phyloP scores from a whole-genome alignment of 2,113 vertebrate genomes.

The Galemys pyrenaicus region DNA sequence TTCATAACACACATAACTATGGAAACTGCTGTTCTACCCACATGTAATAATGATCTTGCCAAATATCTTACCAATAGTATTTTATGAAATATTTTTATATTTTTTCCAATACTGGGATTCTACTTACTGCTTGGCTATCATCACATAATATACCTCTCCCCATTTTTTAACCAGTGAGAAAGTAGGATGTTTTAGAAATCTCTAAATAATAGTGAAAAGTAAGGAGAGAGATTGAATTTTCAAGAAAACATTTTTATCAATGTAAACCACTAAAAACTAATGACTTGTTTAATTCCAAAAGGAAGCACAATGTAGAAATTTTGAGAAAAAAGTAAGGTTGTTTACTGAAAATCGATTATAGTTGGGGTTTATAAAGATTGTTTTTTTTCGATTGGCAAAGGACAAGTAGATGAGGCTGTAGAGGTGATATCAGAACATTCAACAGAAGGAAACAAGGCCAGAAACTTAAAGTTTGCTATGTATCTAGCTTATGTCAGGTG shows the following conservation, averaged over 20 bases:
- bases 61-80: conserved; percentile 77
- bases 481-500: not conserved
- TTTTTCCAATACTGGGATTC: conserved; percentile 65
- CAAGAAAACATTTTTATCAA: conserved; percentile 28
- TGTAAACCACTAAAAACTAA: not conserved
- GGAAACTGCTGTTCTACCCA: conserved; percentile 77
- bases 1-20: conserved; percentile 78
- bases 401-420: not conserved
- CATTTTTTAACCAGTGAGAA: accelerated
- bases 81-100: conserved; percentile 71
- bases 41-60: conserved; percentile 69
- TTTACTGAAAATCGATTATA: not conserved
- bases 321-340: not conserved
- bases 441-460: not conserved
- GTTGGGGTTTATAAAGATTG: not conserved
- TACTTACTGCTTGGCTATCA: conserved; percentile 39
- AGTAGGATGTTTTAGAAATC: conserved; percentile 34
- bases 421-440: not conserved
- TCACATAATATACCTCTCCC: conserved; percentile 18
- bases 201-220: not conserved
- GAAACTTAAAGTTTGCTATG: not conserved
- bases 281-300: conserved; percentile 1
- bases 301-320: not conserved
- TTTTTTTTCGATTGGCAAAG: not conserved
- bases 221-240: conserved; percentile 4